Percentiles rank a stretch among this genome's conserved stretches.
These are phyloP conservation scores for Drosophila koepferae DNA, from an alignment of 2,888 invertebrate genomes.

Conservation along the genomic window DNA sequence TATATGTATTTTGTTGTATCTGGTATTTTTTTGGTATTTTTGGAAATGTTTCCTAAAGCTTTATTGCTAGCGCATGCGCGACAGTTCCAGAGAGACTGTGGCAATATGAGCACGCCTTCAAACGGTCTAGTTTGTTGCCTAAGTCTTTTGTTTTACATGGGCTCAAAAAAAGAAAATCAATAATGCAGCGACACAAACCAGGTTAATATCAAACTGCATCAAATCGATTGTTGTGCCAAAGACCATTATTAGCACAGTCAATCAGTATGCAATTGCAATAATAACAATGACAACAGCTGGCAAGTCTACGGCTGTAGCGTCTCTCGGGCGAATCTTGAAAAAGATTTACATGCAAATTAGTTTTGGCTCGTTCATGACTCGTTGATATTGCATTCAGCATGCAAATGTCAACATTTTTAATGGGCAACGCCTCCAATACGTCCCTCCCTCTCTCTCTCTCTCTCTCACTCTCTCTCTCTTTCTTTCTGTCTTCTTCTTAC, in stretches of 20 bases:
- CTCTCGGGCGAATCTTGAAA: slow-evolving; percentile 25
- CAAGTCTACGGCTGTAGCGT: slow-evolving; percentile 32
- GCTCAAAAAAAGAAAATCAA: not conserved
- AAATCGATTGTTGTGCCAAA: slow-evolving; percentile 23
- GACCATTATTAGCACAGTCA: slow-evolving; percentile 42
- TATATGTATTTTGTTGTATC: not conserved
- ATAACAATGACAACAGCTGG: not conserved
- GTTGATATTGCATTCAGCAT: slow-evolving; percentile 76
- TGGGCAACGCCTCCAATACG: slow-evolving; percentile 29
- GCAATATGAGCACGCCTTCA: not conserved
- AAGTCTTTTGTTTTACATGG: slow-evolving; percentile 68
- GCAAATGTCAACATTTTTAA: slow-evolving; percentile 74
- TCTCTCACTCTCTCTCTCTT: no score
- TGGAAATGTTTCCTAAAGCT: slow-evolving; percentile 14
- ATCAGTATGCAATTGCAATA: slow-evolving; percentile 51
- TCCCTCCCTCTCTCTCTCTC: not conserved
- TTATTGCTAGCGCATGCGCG: slow-evolving; percentile 22
- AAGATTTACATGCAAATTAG: slow-evolving; percentile 63
- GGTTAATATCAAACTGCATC: slow-evolving; percentile 44
- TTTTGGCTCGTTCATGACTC: slow-evolving; percentile 65
- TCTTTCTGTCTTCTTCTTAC: not conserved
- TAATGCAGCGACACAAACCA: slow-evolving; percentile 30
- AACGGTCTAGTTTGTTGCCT: slow-evolving; percentile 68
- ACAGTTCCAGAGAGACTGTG: slow-evolving; percentile 26
- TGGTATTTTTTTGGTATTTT: not conserved